Percentiles rank a stretch among this genome's conserved stretches.
Conservation (phyloP, 2,888 invertebrate species). For the Leucania comma region DNA sequence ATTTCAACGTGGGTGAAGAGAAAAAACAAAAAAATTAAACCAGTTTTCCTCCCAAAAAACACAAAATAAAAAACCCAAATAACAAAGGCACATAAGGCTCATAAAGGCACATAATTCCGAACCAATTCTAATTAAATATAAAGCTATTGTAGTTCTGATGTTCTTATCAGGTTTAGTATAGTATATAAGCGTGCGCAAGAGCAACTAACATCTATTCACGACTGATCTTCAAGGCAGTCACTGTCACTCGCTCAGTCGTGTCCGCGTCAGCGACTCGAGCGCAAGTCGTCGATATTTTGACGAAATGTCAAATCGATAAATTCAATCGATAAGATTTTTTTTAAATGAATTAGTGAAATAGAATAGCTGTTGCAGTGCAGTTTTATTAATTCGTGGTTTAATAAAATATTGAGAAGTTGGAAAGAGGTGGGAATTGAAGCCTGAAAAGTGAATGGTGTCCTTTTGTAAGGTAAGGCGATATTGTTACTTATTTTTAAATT, state of each 20-base stretch:
- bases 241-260: constrained; percentile 59
- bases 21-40: background rate
- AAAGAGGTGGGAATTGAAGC: constrained; percentile 16
- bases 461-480: constrained; percentile 57
- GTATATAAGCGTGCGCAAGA: constrained; percentile 61
- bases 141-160: constrained; percentile 33
- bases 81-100: background rate
- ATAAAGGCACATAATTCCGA: too few relatives aligned
- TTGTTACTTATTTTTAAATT: constrained; percentile 8
- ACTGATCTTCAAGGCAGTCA: constrained; percentile 57
- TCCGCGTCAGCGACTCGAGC: constrained; percentile 45
- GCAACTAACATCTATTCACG: constrained; percentile 53
- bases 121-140: constrained; percentile 18
- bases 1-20: background rate
- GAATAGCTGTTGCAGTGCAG: constrained; percentile 14
- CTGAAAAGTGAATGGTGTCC: constrained; percentile 62
- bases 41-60: too few relatives aligned
- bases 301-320: constrained; percentile 52
- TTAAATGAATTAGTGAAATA: constrained; percentile 33
- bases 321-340: constrained; percentile 47
- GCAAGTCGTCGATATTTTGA: constrained; percentile 47
- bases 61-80: background rate
- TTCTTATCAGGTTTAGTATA: constrained; percentile 51
- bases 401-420: constrained; percentile 15
- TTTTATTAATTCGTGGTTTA: constrained; percentile 14